Evolutionary conservation across 2,888 invertebrate genomes (phyloP).

Genomic region (Rhingia campestris): DNA sequence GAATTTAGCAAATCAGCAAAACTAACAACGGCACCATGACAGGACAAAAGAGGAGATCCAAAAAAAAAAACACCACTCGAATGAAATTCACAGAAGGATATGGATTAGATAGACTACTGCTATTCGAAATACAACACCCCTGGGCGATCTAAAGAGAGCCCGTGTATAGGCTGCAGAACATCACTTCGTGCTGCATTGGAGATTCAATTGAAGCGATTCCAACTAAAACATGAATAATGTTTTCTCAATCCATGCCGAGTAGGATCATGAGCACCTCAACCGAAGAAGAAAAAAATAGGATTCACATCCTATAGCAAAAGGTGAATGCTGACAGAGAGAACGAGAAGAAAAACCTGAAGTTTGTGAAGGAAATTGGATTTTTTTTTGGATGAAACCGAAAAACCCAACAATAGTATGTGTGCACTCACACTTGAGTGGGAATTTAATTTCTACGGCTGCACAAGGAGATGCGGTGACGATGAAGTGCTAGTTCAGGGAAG

Average conservation of each 20-base stretch:
- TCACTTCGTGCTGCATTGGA: constrained; percentile 17
- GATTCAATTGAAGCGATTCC: constrained; percentile 66
- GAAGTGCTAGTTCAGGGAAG: constrained; percentile 50
- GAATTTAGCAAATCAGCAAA: constrained; percentile 72
- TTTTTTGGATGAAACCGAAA: constrained; percentile 18
- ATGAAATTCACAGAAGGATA: constrained; percentile 26
- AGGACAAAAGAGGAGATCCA: constrained; percentile 25
- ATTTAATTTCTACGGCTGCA: constrained; percentile 46
- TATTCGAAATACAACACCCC: constrained; percentile 28
- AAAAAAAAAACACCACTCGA: constrained; percentile 5
- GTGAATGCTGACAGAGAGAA: constrained; percentile 38
- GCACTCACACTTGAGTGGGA: constrained; percentile 43
- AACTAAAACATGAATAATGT: constrained; percentile 69
- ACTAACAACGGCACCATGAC: constrained; percentile 66
- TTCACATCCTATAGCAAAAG: constrained; percentile 51
- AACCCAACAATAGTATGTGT: constrained; percentile 17
- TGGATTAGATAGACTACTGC: constrained; percentile 56
- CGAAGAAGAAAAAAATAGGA: constrained; percentile 10
- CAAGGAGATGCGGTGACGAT: constrained; percentile 38
- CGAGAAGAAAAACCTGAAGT: constrained; percentile 1
- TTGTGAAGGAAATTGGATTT: constrained; percentile 55
- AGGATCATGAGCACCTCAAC: not conserved
- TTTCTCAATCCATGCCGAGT: constrained; percentile 49
- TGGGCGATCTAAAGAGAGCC: not conserved
- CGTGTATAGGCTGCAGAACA: constrained; percentile 47